A percentile compares a stretch with the other conserved stretches of the same genome.
phyloP scores from a whole-genome alignment of 2,113 vertebrate genomes.

The Sigmodon hispidus region DNA sequence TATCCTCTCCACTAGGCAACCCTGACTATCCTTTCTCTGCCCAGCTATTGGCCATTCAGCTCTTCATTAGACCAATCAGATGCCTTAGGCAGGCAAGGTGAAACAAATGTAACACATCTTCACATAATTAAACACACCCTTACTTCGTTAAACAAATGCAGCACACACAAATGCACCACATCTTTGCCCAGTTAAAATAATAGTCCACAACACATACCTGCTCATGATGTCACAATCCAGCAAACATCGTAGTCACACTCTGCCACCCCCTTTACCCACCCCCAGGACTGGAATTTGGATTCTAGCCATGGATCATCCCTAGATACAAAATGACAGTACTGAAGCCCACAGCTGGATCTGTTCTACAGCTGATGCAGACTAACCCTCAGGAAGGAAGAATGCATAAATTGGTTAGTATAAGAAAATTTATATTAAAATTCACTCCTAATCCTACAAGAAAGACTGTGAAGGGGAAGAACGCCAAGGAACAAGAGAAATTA shows the following conservation, averaged over 20 bases:
- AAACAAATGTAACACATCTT: too few relatives aligned
- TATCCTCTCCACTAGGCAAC: background rate
- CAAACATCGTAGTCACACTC: background rate
- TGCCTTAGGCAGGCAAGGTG: background rate
- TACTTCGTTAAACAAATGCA: background rate
- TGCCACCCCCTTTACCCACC: background rate
- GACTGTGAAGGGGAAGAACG: background rate
- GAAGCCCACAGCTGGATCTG: background rate
- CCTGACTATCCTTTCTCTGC: background rate
- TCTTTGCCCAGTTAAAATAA: background rate
- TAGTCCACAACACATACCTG: background rate
- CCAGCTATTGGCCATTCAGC: background rate
- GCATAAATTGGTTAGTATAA: background rate
- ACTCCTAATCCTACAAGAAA: background rate
- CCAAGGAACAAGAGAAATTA: slow-evolving; percentile 41
- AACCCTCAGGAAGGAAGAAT: background rate
- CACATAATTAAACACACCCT: background rate
- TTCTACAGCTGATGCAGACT: background rate
- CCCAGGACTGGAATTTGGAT: background rate
- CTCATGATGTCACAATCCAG: background rate
- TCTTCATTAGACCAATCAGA: background rate
- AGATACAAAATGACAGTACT: background rate
- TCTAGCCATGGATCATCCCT: background rate
- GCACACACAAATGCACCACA: background rate
- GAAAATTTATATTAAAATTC: slow-evolving; percentile 33